These are phyloP conservation scores for Sciurus vulgaris DNA, from an alignment of 2,797 vertebrate species.

Conservation along the genomic window DNA sequence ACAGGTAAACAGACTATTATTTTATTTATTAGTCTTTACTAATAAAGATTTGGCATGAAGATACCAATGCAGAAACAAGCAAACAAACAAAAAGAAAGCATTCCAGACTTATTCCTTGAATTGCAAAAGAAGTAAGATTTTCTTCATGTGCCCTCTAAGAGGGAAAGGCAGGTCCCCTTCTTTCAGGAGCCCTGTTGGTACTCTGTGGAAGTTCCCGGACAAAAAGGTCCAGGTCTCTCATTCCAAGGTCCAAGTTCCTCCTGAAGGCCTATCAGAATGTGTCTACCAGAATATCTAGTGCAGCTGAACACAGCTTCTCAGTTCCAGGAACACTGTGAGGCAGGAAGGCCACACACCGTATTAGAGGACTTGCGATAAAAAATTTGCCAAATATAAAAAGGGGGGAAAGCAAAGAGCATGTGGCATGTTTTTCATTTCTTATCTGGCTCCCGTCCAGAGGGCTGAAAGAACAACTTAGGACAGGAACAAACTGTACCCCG, in stretches of 20 bases:
- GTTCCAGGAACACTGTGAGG: constrained; percentile 79
- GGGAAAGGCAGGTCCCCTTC: constrained; percentile 78
- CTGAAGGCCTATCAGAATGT: constrained; percentile 75
- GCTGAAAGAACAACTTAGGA: constrained; percentile 26
- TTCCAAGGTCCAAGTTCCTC: constrained; percentile 80
- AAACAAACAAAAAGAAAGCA: constrained; percentile 57
- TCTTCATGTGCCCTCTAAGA: constrained; percentile 76
- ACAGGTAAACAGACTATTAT: constrained; percentile 69
- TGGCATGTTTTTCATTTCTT: constrained; percentile 52
- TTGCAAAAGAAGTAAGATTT: constrained; percentile 43
- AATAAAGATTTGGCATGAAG: constrained; percentile 79
- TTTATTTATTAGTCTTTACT: constrained; percentile 37
- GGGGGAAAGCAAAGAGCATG: background rate
- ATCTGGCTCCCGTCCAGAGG: constrained; percentile 54
- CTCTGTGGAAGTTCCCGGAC: constrained; percentile 75
- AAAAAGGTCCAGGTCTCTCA: constrained; percentile 79
- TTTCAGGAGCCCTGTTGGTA: constrained; percentile 63
- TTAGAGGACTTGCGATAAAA: constrained; percentile 73
- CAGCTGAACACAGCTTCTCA: constrained; percentile 65
- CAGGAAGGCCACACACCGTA: constrained; percentile 61
- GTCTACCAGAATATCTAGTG: constrained; percentile 70
- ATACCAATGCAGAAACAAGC: background rate
- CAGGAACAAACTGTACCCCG: constrained; percentile 70
- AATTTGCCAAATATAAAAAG: constrained; percentile 62
- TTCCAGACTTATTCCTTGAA: constrained; percentile 67